Percentiles rank a stretch among this genome's conserved stretches.
phyloP scores from a whole-genome alignment of 2,888 invertebrate species.

The Eupithecia vulgata region DNA sequence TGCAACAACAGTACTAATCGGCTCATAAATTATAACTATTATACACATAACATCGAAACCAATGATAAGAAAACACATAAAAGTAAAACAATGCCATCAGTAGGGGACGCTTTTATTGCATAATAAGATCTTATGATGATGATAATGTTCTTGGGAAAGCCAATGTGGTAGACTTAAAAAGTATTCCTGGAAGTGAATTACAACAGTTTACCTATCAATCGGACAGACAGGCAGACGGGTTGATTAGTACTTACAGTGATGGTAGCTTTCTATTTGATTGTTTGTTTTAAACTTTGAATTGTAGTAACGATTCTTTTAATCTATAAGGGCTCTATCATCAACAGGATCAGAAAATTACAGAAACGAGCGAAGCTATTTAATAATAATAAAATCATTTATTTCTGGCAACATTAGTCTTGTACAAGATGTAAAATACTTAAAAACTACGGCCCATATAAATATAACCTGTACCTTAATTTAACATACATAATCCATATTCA shows the following conservation, averaged over 20 bases:
- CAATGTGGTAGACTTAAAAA: constrained; percentile 6
- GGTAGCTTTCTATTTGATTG: constrained; percentile 45
- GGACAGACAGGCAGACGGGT: constrained; percentile 51
- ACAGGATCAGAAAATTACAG: not conserved
- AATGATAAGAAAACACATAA: not conserved
- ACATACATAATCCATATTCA: no score
- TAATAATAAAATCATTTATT: no score
- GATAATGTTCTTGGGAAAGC: not conserved
- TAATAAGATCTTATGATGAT: not conserved
- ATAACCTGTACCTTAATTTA: no score
- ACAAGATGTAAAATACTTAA: no score
- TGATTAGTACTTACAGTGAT: constrained; percentile 36
- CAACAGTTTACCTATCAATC: constrained; percentile 34
- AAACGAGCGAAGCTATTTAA: not conserved
- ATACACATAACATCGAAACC: not conserved
- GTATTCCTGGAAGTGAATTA: constrained; percentile 31
- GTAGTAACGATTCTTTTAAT: not conserved
- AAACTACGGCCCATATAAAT: no score
- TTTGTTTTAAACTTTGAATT: constrained; percentile 20
- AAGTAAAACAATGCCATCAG: not conserved
- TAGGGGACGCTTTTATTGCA: not conserved
- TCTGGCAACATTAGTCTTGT: no score
- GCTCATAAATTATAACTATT: not conserved
- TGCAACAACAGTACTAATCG: not conserved
- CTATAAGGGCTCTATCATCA: not conserved